phyloP scores from a whole-genome alignment of 2,888 invertebrate species.

The Conomelus anceps region DNA sequence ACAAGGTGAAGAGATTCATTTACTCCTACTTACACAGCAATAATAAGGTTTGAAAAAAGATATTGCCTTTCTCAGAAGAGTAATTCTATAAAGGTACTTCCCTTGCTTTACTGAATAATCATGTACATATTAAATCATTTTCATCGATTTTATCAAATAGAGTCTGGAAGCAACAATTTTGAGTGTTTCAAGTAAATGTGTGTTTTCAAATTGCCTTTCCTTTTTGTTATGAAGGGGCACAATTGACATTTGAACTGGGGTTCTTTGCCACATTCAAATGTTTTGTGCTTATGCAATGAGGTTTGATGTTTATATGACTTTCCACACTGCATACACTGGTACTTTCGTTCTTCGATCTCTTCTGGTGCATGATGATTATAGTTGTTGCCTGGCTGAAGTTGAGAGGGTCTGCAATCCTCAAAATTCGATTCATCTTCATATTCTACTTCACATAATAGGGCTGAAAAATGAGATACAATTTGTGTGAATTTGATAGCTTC shows the following conservation, averaged over 20 bases:
- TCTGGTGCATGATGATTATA: not conserved
- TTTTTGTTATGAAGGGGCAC: not conserved
- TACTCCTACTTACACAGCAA: too few species aligned
- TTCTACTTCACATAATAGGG: not conserved
- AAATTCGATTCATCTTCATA: not conserved
- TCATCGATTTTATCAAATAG: too few species aligned
- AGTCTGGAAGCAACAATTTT: too few species aligned
- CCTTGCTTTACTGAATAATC: too few species aligned
- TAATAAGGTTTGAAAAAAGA: too few species aligned
- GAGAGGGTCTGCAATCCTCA: not conserved
- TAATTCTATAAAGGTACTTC: too few species aligned
- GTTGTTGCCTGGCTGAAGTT: not conserved
- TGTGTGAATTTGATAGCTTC: slow-evolving; percentile 9
- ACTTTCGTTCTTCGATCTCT: not conserved
- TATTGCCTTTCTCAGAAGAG: too few species aligned
- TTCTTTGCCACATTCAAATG: not conserved
- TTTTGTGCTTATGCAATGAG: not conserved
- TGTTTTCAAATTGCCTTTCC: not conserved
- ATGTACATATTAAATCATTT: too few species aligned
- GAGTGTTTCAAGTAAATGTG: not conserved
- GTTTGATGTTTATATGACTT: not conserved
- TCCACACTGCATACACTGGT: not conserved
- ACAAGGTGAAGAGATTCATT: too few species aligned
- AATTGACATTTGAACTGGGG: not conserved
- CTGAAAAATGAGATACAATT: too few species aligned